Conservation (phyloP, 2,888 invertebrate species). For the Lissonota sp. region DNA sequence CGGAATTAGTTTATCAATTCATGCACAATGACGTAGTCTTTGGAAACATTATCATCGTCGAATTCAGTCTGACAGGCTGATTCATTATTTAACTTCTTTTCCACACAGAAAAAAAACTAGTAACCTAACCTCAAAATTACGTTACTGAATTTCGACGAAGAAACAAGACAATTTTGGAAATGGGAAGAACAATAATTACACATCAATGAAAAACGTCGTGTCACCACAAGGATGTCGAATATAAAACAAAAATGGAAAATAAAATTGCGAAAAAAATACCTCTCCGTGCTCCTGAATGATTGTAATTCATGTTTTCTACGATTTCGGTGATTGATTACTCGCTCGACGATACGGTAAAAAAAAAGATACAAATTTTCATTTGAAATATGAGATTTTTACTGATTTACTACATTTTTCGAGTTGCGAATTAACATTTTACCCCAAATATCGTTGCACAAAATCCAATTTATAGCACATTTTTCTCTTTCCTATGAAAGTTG, state of each 20-base stretch:
- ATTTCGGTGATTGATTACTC: slow-evolving; percentile 33
- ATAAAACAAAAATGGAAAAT: background rate
- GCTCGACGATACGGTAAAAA: background rate
- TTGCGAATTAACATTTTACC: too few relatives aligned
- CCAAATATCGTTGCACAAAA: too few relatives aligned
- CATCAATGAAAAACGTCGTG: background rate
- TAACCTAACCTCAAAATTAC: slow-evolving; percentile 24
- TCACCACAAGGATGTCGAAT: background rate
- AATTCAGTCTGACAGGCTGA: background rate
- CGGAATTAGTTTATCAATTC: background rate
- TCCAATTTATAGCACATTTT: too few relatives aligned
- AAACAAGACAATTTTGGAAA: background rate
- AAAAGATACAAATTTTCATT: background rate
- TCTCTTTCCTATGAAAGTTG: too few relatives aligned
- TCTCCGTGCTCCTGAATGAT: slow-evolving; percentile 78
- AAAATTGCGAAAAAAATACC: slow-evolving; percentile 70
- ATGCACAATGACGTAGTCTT: background rate
- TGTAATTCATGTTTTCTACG: slow-evolving; percentile 79
- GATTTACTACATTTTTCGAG: too few relatives aligned
- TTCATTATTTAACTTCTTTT: slow-evolving; percentile 2
- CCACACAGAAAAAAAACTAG: background rate
- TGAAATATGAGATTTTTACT: too few relatives aligned
- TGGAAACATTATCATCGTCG: too few relatives aligned
- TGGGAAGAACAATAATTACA: background rate
- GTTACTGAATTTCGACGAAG: background rate